Percentiles rank a stretch among this genome's conserved stretches.
Conservation (phyloP, 1,140 invertebrate species). For the Bombus pyrosoma region DNA sequence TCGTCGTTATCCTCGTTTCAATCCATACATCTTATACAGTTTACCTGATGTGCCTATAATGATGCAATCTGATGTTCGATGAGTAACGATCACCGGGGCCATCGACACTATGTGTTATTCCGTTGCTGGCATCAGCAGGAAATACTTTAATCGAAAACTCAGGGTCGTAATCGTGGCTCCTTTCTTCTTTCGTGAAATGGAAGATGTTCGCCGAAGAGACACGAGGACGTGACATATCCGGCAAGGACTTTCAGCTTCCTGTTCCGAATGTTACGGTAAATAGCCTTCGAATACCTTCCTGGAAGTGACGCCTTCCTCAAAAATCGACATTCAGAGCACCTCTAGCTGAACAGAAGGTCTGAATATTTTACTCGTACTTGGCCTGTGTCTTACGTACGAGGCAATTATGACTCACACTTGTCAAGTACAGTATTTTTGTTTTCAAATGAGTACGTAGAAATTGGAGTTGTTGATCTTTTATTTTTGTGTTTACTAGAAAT, state of each 20-base stretch:
- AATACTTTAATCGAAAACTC: neutral
- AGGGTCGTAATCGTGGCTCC: neutral
- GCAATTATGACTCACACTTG: neutral
- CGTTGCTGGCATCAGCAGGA: neutral
- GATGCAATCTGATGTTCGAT: neutral
- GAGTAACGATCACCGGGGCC: slow-evolving; percentile 7
- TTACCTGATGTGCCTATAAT: neutral
- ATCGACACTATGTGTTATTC: slow-evolving; percentile 3
- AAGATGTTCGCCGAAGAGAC: neutral
- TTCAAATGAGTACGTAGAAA: neutral
- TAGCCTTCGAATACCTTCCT: slow-evolving; percentile 2
- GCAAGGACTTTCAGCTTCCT: neutral
- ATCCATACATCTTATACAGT: neutral
- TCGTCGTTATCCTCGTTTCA: neutral
- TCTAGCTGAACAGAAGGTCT: neutral
- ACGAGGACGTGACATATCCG: neutral
- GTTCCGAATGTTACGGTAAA: neutral
- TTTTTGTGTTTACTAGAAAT: neutral
- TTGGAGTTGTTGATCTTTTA: neutral
- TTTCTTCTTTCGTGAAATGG: neutral
- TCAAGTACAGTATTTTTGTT: neutral
- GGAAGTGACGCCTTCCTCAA: slow-evolving; percentile 8
- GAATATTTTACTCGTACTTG: neutral
- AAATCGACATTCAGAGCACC: slow-evolving; percentile 17
- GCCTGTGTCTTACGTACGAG: neutral